These are phyloP conservation scores for Parotocinclus haroldoi DNA, from an alignment of 2,797 vertebrate species.

Conservation along the genomic window DNA sequence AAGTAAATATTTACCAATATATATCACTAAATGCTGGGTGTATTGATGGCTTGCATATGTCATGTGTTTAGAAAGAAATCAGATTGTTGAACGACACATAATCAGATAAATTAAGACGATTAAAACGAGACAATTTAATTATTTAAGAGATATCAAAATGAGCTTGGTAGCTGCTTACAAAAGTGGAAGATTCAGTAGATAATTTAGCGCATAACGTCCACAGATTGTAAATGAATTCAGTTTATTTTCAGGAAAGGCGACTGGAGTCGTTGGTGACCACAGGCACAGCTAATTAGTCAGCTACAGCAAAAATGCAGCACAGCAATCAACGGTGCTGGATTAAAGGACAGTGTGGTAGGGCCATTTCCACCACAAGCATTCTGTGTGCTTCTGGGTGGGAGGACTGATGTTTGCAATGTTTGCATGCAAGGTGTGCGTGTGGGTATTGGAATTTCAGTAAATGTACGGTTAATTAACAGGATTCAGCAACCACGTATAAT, in stretches of 20 bases:
- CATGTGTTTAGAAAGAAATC: too few relatives aligned
- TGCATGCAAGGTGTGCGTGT: conserved; percentile 28
- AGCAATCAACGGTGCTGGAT: conserved; percentile 25
- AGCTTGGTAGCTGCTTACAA: too few relatives aligned
- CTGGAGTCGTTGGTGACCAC: conserved; percentile 57
- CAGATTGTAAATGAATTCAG: conserved; percentile 7
- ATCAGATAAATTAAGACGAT: too few relatives aligned
- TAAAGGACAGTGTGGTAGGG: conserved; percentile 19
- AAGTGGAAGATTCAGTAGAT: too few relatives aligned
- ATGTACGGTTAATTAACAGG: background rate
- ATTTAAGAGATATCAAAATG: too few relatives aligned
- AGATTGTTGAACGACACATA: too few relatives aligned
- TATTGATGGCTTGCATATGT: too few relatives aligned
- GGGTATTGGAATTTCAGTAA: background rate
- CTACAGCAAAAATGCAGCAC: conserved; percentile 53
- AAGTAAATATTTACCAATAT: too few relatives aligned
- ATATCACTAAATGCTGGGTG: too few relatives aligned
- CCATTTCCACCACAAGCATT: conserved; percentile 22
- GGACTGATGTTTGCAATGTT: background rate
- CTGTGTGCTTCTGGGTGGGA: conserved; percentile 10
- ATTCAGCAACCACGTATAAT: background rate
- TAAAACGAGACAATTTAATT: too few relatives aligned
- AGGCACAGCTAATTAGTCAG: conserved; percentile 58
- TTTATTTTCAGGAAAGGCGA: conserved; percentile 52
- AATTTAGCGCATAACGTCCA: too few relatives aligned